Base-by-base conservation (phyloP, 2,888 invertebrate genomes). In the Gibbula magus region DNA sequence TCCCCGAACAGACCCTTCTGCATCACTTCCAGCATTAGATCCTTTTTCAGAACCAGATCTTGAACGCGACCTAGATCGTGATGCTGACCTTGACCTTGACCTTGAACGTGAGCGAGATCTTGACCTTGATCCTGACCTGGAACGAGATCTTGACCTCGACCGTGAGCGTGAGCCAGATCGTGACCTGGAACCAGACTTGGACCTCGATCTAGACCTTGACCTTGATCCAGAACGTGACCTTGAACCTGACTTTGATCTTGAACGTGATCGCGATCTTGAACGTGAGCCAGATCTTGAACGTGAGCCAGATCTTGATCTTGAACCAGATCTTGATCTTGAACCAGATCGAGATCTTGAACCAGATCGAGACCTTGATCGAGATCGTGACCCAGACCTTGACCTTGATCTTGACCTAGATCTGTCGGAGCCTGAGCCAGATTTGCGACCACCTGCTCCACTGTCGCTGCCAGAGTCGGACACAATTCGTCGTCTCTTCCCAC, bases 391-490 rank as follows among this genome's bases (percentile, higher is more conserved):
- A 32, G 84, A 84, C 25, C 83, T 67, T 18, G 86, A 86, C 66
- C 67, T 77, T 18, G 86, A 84, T n/a, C 81, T 75, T 4, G 85
- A 85, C 66, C 79, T 67, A 2, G 82, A 79, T 95, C 77, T 94
- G 73, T 77, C 83, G 52, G 83, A 79, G 51, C 89, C 89, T 25
- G 79, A 79, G 18, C 78, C 56, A 70, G 79, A 79, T 70, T 66
- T 73, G 22, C 70, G 51, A 1, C 79, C 78, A 2, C 20, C 56
- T 22, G 79, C 78, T 39, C 81, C 80, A 18, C 89, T 87, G 82
- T 75, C 87, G 35, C 80, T 83, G 75, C 54, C 78, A 53, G 88
- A 89, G 74, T 86, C 86, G 22, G 91, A 91, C 56, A 90, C 5
- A 79, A 91, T 91, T 75, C 91, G 85, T 10, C 91, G 83, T 74